Conservation (phyloP, 2,797 vertebrate species). For the Pipistrellus pipistrellus region DNA sequence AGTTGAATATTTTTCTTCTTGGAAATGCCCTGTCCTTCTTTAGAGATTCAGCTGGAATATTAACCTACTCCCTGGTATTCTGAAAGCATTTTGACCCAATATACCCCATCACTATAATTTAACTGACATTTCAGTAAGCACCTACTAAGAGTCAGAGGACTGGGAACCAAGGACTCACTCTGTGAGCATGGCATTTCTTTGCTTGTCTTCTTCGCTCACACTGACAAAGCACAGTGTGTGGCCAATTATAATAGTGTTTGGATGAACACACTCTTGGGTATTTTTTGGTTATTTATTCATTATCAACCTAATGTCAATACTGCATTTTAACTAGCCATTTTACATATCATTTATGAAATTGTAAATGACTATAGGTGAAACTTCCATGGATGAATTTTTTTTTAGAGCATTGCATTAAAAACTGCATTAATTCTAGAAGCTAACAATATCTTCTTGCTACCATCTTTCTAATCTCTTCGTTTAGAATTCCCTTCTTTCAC, state of each 20-base stretch:
- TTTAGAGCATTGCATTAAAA: not conserved
- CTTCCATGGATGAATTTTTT: not conserved
- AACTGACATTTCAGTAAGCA: not conserved
- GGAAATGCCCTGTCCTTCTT: not conserved
- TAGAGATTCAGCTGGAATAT: not conserved
- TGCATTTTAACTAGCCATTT: slow-evolving; percentile 36
- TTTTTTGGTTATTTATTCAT: slow-evolving; percentile 49
- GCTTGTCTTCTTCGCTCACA: not conserved
- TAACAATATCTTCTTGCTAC: not conserved
- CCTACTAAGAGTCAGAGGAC: not conserved
- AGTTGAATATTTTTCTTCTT: not conserved
- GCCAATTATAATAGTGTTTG: not conserved
- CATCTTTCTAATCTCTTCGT: slow-evolving; percentile 53
- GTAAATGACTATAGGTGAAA: not conserved
- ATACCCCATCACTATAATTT: not conserved
- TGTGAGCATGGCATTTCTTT: not conserved
- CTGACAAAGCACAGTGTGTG: not conserved
- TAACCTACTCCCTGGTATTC: not conserved
- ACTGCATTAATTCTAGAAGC: slow-evolving; percentile 48
- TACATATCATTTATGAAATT: slow-evolving; percentile 20
- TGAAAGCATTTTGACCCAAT: not conserved
- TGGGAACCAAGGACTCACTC: not conserved
- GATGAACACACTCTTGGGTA: not conserved
- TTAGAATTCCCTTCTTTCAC: slow-evolving; percentile 63
- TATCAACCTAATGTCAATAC: not conserved